phyloP scores from a whole-genome alignment of 2,888 invertebrate genomes.

The Drosophila multiciliata region DNA sequence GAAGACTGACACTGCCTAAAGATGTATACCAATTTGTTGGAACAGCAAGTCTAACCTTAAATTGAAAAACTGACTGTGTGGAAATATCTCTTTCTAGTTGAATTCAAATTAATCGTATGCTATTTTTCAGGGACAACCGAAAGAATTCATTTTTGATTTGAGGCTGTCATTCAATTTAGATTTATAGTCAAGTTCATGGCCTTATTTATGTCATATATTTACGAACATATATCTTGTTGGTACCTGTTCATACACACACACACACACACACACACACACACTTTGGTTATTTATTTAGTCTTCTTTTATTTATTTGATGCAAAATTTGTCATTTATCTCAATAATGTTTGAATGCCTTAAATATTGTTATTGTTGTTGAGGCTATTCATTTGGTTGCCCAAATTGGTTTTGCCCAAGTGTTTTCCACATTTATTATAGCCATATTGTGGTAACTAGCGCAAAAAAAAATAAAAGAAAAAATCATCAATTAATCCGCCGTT shows the following conservation, averaged over 20 bases:
- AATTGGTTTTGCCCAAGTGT: slow-evolving; percentile 2
- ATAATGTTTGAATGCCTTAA: slow-evolving; percentile 34
- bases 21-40: too few species aligned
- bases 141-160: slow-evolving; percentile 22
- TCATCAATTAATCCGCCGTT: slow-evolving; percentile 23
- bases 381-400: slow-evolving; percentile 14
- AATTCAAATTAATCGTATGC: background rate
- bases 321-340: slow-evolving; percentile 57
- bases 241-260: slow-evolving; percentile 1
- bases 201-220: slow-evolving; percentile 52
- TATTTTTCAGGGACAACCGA: background rate
- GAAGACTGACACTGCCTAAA: too few species aligned
- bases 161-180: slow-evolving; percentile 53
- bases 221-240: slow-evolving; percentile 52
- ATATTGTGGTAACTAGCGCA: background rate
- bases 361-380: slow-evolving; percentile 19
- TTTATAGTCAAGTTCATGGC: slow-evolving; percentile 54
- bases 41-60: too few species aligned
- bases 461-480: background rate
- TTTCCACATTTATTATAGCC: slow-evolving; percentile 17
- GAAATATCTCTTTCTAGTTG: background rate
- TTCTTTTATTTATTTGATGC: slow-evolving; percentile 50
- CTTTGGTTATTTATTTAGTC: slow-evolving; percentile 32
- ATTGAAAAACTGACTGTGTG: background rate
- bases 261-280: background rate